Percentiles rank a stretch among this genome's conserved stretches.
phyloP scores from a whole-genome alignment of 2,888 invertebrate genomes.

The Bedellia somnulentella region DNA sequence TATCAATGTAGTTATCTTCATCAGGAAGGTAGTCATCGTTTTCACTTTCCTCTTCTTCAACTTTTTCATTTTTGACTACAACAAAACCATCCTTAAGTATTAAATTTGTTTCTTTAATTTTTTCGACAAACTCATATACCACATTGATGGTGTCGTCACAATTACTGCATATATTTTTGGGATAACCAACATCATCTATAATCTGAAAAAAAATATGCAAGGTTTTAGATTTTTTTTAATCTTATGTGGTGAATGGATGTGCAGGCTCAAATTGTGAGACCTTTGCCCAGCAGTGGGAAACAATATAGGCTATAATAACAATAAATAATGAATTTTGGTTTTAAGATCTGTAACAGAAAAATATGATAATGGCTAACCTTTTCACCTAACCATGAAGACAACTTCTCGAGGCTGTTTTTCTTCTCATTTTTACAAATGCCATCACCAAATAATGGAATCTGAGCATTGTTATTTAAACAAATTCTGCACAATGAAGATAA shows the following conservation, averaged over 20 bases:
- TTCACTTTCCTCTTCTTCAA: slow-evolving; percentile 3
- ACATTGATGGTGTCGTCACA: slow-evolving; percentile 28
- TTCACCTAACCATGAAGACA: slow-evolving; percentile 32
- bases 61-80: slow-evolving; percentile 16
- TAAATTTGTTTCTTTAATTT: slow-evolving; percentile 26
- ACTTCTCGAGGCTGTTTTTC: too few species aligned
- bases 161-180: slow-evolving; percentile 28
- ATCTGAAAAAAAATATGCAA: slow-evolving; percentile 21
- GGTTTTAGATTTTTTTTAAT: too few species aligned
- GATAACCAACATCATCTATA: slow-evolving; percentile 36
- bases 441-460: slow-evolving; percentile 33
- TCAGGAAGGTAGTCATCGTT: not conserved
- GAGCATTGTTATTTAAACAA: slow-evolving; percentile 32
- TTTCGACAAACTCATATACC: slow-evolving; percentile 27
- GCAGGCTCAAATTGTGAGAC: too few species aligned
- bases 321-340: too few species aligned
- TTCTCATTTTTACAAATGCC: too few species aligned
- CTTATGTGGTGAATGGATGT: too few species aligned
- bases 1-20: too few species aligned
- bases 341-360: too few species aligned
- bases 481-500: slow-evolving; percentile 34
- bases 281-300: too few species aligned
- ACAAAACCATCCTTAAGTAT: slow-evolving; percentile 22
- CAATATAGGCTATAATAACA: too few species aligned
- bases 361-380: too few species aligned